Evolutionary conservation across 2,888 invertebrate species (phyloP), one percentile per base, ranked within the genome.

Genomic region (Halictus ligatus): DNA sequence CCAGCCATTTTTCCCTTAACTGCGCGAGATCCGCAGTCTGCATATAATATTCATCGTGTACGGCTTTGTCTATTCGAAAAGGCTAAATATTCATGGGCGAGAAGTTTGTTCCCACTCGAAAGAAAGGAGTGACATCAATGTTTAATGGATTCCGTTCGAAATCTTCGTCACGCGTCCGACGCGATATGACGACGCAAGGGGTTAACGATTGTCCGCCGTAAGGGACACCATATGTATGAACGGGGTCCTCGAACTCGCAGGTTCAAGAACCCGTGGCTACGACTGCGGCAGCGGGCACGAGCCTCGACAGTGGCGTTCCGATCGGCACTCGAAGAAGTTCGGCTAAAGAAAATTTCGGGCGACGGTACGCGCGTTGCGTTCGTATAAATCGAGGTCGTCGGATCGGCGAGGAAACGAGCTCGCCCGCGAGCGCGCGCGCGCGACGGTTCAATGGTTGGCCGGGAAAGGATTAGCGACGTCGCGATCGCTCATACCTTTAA

Each of bases 401-500:
- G 2, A 54, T 40, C 6, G 71, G 12, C 71, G 43, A 71, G 43
- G n/a, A 43, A 71, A 71, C 21, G 43, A 69, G 69, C 40, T n/a
- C 25, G 64, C 64, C 25, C 60, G n/a, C 67, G 15, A 29, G 29
- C 40, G 69, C n/a, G n/a, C 12, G 5, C 35, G 10, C 46, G 29
- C 15, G 71, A 58, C 15, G 54, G 69, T 69, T 35, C 40, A 15
- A 69, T 21, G 73, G 54, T 50, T 54, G 29, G 13, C 29, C 58
- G 69, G 48, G 35, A 54, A 64, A 69, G 81, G 48, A 58, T 72
- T 64, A 58, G 80, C 77, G 75, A 54, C 75, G 48, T 67, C 78
- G 80, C 85, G 78, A 86, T 86, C 73, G 73, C 43, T 58, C 75
- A 75, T 77, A 40, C 81, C 75, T 67, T 74, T 83, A 74, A 79